phyloP scores from a whole-genome alignment of 2,888 invertebrate genomes.

The Tanypteryx hageni region DNA sequence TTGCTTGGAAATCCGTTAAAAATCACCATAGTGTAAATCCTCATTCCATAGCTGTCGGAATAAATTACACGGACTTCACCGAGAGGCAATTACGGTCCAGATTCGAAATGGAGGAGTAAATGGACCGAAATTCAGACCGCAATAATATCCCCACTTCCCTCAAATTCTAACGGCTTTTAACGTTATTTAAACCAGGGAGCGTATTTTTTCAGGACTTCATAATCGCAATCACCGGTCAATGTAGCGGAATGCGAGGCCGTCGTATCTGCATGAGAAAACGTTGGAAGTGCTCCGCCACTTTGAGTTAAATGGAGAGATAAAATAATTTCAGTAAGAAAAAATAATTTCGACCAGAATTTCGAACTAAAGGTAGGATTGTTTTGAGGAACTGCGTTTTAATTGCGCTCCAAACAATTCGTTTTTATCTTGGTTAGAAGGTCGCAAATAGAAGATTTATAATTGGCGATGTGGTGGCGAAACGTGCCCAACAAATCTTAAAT shows the following conservation, averaged over 20 bases:
- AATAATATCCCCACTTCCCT: constrained; percentile 30
- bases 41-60: background rate
- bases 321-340: background rate
- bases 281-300: background rate
- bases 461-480: no score
- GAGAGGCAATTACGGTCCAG: background rate
- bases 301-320: background rate
- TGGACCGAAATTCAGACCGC: background rate
- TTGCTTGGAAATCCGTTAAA: no score
- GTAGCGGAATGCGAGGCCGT: background rate
- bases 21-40: background rate
- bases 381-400: background rate
- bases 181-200: background rate
- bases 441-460: no score
- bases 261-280: background rate
- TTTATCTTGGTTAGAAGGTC: background rate
- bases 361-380: no score
- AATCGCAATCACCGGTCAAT: background rate
- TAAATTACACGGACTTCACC: background rate
- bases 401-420: background rate
- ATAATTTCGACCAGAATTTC: no score
- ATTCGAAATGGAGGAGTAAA: constrained; percentile 17
- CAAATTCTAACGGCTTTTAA: background rate
- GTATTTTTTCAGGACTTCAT: background rate
- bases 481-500: no score